Percentiles rank a stretch among this genome's conserved stretches.
These are phyloP conservation scores for Rhaphigaster nebulosa DNA, from an alignment of 2,888 invertebrate species.

Conservation along the genomic window DNA sequence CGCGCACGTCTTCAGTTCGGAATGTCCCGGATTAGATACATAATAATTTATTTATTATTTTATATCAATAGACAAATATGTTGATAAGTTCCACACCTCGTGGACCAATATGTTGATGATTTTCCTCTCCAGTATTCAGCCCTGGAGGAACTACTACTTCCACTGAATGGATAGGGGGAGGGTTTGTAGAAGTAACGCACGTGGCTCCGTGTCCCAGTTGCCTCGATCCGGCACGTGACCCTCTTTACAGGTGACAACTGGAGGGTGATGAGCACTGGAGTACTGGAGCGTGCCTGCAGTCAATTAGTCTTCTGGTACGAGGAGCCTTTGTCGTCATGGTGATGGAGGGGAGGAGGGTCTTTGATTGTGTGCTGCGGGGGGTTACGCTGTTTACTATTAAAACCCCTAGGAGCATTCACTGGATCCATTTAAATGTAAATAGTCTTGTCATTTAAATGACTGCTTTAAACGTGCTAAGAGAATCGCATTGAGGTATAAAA, in stretches of 20 bases:
- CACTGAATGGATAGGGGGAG: neutral
- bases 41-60: no score
- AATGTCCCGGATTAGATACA: no score
- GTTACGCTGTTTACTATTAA: neutral
- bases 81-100: neutral
- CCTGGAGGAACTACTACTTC: neutral
- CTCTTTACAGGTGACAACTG: neutral
- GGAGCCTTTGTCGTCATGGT: constrained; percentile 4
- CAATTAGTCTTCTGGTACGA: constrained; percentile 10
- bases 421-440: constrained; percentile 13
- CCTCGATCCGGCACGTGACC: constrained; percentile 40
- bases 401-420: neutral
- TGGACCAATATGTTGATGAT: neutral
- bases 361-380: neutral
- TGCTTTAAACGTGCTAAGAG: neutral
- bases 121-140: neutral
- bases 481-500: neutral
- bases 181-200: neutral
- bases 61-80: no score
- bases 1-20: no score
- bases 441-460: neutral
- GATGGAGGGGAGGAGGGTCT: neutral
- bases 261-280: constrained; percentile 31
- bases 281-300: neutral
- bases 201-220: constrained; percentile 23